Percentiles rank a stretch among this genome's conserved stretches.
Evolutionary conservation across 2,888 invertebrate genomes (phyloP).

Genomic region (Caenorhabditis sp.): DNA sequence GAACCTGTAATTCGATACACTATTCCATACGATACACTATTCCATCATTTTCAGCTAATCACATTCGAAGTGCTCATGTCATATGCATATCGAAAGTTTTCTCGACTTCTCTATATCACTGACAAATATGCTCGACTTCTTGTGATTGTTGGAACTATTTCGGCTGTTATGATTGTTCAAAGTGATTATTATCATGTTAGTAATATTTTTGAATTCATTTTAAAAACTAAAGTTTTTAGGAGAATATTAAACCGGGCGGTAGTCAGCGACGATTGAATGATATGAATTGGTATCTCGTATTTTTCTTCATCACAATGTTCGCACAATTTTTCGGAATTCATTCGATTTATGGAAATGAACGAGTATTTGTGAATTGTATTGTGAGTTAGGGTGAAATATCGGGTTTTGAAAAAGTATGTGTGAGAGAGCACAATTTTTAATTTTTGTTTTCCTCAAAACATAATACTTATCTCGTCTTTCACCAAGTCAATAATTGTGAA

Average conservation of each 20-base stretch:
- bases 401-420: too few relatives aligned
- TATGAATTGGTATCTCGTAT: neutral
- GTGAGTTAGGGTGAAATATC: neutral
- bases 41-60: neutral
- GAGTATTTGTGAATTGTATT: neutral
- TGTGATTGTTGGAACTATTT: neutral
- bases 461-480: too few relatives aligned
- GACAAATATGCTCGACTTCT: neutral
- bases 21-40: too few relatives aligned
- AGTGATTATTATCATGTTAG: neutral
- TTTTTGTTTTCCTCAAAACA: too few relatives aligned
- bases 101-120: neutral
- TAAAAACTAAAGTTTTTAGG: neutral
- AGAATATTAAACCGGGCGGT: neutral
- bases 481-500: too few relatives aligned
- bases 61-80: neutral
- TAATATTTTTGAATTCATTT: neutral
- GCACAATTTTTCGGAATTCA: neutral
- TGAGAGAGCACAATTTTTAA: too few relatives aligned
- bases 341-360: neutral
- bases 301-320: neutral
- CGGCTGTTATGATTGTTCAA: neutral
- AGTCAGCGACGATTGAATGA: neutral
- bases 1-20: too few relatives aligned
- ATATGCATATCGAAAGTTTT: neutral